Conservation (phyloP, 2,113 vertebrate species). For the Bufo bufo region DNA sequence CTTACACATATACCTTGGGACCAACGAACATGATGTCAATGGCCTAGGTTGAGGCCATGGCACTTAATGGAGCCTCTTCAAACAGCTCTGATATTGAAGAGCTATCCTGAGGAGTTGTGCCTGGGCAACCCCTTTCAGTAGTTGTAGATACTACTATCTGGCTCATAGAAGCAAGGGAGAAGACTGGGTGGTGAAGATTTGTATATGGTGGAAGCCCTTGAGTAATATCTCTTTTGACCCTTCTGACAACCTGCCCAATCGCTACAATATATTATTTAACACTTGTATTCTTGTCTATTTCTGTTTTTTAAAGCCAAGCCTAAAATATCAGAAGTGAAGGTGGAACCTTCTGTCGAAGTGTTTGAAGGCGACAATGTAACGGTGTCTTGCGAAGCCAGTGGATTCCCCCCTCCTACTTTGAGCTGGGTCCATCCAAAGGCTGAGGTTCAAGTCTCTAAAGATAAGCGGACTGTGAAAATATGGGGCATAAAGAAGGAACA, state of each 20-base stretch:
- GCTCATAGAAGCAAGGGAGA: background rate
- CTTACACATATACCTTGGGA: no score
- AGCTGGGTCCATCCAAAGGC: background rate
- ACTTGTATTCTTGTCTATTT: background rate
- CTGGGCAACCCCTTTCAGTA: background rate
- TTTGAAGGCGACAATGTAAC: background rate
- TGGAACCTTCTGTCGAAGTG: background rate
- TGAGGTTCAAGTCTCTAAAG: background rate
- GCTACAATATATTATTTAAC: background rate
- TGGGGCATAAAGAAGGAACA: background rate
- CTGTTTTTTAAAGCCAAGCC: slow-evolving; percentile 11
- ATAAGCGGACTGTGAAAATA: background rate
- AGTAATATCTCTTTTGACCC: background rate
- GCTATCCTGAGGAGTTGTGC: background rate
- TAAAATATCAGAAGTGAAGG: background rate
- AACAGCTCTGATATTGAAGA: background rate
- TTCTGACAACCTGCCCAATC: background rate
- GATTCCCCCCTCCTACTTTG: background rate
- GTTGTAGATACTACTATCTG: background rate
- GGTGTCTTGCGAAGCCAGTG: background rate
- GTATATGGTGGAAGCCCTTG: background rate
- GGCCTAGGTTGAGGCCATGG: no score
- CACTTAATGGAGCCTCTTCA: no score
- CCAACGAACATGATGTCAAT: no score
- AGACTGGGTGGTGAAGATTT: background rate